Conservation (phyloP, 2,797 vertebrate species). For the Cichlasoma orientale region DNA sequence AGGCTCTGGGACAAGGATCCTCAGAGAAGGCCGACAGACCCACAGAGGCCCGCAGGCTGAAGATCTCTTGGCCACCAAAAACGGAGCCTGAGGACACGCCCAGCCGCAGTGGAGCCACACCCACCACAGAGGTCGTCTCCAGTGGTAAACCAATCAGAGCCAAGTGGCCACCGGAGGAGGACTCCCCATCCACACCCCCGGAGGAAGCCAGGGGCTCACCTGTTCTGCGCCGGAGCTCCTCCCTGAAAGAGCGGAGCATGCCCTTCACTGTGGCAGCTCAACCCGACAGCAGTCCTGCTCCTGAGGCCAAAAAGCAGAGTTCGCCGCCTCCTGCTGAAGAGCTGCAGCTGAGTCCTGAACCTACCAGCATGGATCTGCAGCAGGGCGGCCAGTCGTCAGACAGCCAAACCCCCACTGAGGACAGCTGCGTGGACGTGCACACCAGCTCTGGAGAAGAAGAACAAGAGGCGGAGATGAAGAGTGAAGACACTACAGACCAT, state of each 20-base stretch:
- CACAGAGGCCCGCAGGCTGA: slow-evolving; percentile 88
- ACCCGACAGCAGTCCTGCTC: background rate
- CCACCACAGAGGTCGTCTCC: slow-evolving; percentile 80
- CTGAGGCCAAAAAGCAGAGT: slow-evolving; percentile 16
- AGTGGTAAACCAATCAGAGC: slow-evolving; percentile 78
- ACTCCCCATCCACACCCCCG: slow-evolving; percentile 72
- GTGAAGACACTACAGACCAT: slow-evolving; percentile 1
- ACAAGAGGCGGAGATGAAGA: slow-evolving; percentile 41
- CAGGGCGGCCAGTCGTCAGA: slow-evolving; percentile 30
- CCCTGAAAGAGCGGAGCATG: slow-evolving; percentile 89
- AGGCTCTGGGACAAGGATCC: slow-evolving; percentile 81
- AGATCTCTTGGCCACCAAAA: slow-evolving; percentile 93
- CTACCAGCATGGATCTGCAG: slow-evolving; percentile 56
- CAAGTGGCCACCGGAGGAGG: slow-evolving; percentile 93
- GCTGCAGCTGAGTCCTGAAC: slow-evolving; percentile 23
- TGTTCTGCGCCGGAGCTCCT: slow-evolving; percentile 83
- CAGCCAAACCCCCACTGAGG: slow-evolving; percentile 42
- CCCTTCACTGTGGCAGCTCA: slow-evolving; percentile 82
- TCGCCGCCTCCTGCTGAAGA: slow-evolving; percentile 17
- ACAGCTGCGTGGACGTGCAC: slow-evolving; percentile 60
- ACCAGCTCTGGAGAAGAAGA: slow-evolving; percentile 66
- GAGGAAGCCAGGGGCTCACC: slow-evolving; percentile 81
- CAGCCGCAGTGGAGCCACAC: slow-evolving; percentile 24
- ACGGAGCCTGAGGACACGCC: slow-evolving; percentile 65
- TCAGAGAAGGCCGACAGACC: slow-evolving; percentile 81